Conservation (phyloP, 2,113 vertebrate species). For the Cyprinus carpio region DNA sequence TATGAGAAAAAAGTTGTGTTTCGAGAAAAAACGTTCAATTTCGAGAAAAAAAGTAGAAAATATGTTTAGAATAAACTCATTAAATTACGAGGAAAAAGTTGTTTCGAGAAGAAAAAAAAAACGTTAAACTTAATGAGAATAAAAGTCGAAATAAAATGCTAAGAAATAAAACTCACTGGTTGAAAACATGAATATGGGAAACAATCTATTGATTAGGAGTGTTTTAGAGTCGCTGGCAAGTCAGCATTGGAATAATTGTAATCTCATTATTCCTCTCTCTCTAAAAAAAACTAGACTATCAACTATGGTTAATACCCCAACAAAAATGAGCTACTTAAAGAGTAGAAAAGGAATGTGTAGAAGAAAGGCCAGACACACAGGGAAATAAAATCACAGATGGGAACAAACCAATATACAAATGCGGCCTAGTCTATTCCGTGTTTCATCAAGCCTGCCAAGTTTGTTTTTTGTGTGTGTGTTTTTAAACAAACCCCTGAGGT, state of each 20-base stretch:
- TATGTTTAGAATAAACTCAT: too few relatives aligned
- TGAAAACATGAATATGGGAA: background rate
- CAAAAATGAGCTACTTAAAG: background rate
- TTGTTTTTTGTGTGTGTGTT: conserved; percentile 23
- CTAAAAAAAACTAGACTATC: conserved; percentile 9
- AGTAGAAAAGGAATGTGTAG: too few relatives aligned
- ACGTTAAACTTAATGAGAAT: accelerated
- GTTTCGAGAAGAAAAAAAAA: too few relatives aligned
- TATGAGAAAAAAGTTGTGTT: too few relatives aligned
- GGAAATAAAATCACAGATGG: background rate
- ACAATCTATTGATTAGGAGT: conserved; percentile 20
- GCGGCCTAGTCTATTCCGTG: background rate
- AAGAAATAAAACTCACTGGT: too few relatives aligned
- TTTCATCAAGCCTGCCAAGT: background rate
- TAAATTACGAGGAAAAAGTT: too few relatives aligned
- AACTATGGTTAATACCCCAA: background rate
- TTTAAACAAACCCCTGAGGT: background rate
- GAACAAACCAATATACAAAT: background rate
- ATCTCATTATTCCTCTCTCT: conserved; percentile 25
- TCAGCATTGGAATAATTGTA: background rate
- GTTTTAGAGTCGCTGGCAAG: conserved; percentile 3
- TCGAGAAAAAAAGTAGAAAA: too few relatives aligned
- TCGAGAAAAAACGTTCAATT: too few relatives aligned
- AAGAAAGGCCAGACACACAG: background rate
- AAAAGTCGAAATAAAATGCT: too few relatives aligned